Base-by-base conservation (phyloP, 2,113 vertebrate genomes). In the Forbesichthys agassizii region DNA sequence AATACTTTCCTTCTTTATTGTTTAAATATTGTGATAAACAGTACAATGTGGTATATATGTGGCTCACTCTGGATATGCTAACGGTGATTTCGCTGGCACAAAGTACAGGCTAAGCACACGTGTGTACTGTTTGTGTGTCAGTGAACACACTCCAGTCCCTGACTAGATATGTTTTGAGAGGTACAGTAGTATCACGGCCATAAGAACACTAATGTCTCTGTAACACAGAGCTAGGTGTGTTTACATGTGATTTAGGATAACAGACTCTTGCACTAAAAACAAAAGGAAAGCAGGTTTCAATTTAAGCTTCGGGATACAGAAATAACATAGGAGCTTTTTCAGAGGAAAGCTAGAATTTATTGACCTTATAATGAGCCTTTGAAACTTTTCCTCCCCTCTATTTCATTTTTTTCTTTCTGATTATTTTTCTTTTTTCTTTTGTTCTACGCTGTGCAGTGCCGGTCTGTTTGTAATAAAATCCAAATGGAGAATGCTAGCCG, bases 401-500 rank as follows among this genome's bases (percentile, higher is more conserved):
- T 49, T 66, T 78, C 55, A 18, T 69, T 18, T 52, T 27, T 42
- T 20, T 63, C 61, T 27, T 74, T 62, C 56, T 81, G 73, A 89
- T 85, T 79, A 84, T 86, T 82, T 73, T 82, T 77, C 27, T 27
- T 27, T 42, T 42, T 42, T 42, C 74, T 83, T 88, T 84, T 84
- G 79, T 87, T 84, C 73, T 79, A 61, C 63, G 53, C 64, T 71
- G 73, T 69, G 71, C 80, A 67, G 66, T 68, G 54, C 72, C 56
- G 73, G 73, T 66, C 82, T 83, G 80, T 78, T 80, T 75, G 64
- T 84, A 90, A 91, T 90, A 81, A 91, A 91, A 88, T 77, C 74
- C 86, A 90, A 93, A 88, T 88, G 85, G 67, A 72, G 78, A 71
- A 69, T 64, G 72, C 20, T 9, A 58, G 56, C 16, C n/a, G 4